phyloP scores from a whole-genome alignment of 1,140 invertebrate genomes.

The Piezodorus guildinii region DNA sequence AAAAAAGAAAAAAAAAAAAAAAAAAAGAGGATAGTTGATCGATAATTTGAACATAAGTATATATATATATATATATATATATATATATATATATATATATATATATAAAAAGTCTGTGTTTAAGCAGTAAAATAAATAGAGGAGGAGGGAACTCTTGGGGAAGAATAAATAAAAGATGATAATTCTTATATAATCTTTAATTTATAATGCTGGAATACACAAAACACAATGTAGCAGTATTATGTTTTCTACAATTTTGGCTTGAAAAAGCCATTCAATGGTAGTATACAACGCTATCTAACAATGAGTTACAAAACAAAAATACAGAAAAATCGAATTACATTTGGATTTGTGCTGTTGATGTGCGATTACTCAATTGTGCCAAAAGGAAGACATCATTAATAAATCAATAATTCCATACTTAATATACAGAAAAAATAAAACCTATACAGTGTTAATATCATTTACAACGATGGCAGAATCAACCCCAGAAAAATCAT shows the following conservation, averaged over 20 bases:
- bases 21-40: too few relatives aligned
- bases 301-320: conserved; percentile 18
- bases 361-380: conserved; percentile 18
- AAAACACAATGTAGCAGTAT: conserved; percentile 19
- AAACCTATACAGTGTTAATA: conserved; percentile 16
- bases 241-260: conserved; percentile 15
- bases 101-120: too few relatives aligned
- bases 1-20: too few relatives aligned
- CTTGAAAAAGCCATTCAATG: background rate
- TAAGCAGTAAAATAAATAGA: too few relatives aligned
- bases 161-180: too few relatives aligned
- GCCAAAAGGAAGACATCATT: conserved; percentile 20
- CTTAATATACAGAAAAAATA: conserved; percentile 13
- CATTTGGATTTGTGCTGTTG: conserved; percentile 16
- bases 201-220: conserved; percentile 22
- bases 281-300: conserved; percentile 13
- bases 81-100: too few relatives aligned
- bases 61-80: too few relatives aligned
- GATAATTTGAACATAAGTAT: too few relatives aligned
- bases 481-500: conserved; percentile 12
- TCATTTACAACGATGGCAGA: conserved; percentile 10
- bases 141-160: too few relatives aligned
- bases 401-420: conserved; percentile 7
- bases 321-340: conserved; percentile 9
- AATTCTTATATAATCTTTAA: conserved; percentile 4